phyloP scores from a whole-genome alignment of 2,797 vertebrate genomes.

The Merluccius polli region DNA sequence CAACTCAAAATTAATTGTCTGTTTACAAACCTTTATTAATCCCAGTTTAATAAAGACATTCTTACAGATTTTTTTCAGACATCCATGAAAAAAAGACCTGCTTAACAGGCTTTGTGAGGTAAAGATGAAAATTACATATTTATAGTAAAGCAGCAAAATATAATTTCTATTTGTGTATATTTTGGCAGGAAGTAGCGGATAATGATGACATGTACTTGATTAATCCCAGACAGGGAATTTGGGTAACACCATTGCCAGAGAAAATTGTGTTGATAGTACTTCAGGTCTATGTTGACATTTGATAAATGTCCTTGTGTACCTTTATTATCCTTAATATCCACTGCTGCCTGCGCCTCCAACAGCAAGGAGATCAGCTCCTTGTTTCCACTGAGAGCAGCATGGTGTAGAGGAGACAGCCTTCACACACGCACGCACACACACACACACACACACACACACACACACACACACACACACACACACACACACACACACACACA shows the following conservation, averaged over 20 bases:
- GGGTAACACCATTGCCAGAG: not conserved
- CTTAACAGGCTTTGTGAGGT: not conserved
- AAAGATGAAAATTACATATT: not conserved
- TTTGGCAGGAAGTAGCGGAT: not conserved
- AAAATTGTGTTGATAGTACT: not conserved
- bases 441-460: constrained; percentile 25
- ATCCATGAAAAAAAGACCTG: not conserved
- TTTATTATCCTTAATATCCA: constrained; percentile 98
- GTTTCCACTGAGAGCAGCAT: constrained; percentile 93
- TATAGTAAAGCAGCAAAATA: not conserved
- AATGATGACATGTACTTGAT: not conserved
- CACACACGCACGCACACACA: constrained; percentile 57
- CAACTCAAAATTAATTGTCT: not conserved
- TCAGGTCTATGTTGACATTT: not conserved
- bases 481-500: constrained; percentile 35
- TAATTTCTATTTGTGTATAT: not conserved
- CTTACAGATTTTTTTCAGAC: no score
- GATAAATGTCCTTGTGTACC: constrained; percentile 55
- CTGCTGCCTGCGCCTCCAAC: constrained; percentile 91
- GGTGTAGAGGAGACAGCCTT: constrained; percentile 93
- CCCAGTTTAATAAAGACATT: no score
- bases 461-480: constrained; percentile 40
- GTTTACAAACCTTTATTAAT: not conserved
- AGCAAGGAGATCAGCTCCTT: constrained; percentile 91
- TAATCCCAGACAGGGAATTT: not conserved